Base-by-base conservation (phyloP, 2,797 vertebrate species). In the Karalla daura region DNA sequence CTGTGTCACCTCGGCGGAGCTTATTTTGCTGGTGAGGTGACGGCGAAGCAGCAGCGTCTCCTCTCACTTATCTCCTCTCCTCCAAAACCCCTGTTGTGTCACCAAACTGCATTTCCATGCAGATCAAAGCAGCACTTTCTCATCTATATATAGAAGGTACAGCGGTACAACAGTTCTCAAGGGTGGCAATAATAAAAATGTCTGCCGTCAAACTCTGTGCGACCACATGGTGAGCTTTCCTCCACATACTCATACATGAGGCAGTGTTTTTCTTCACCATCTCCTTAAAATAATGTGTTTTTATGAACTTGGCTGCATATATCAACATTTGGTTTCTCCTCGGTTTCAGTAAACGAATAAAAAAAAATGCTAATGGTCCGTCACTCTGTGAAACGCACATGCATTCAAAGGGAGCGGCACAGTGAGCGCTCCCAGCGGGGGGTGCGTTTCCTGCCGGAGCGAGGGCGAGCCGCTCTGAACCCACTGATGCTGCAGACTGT, bases 401-500 rank as follows among this genome's bases (percentile, higher is more conserved):
- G 41, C 46, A 30, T 20, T 10, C 41, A 63, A 37, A 63, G 20
- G 14, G 6, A 53, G 37, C 18, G 28, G 20, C 0, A 0, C 33
- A 24, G 14, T 9, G 15, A 55, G 27, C 56, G 36, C 10, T 63
- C 61, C 60, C 64, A 14, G n/a, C 17, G 7, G 58, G 35, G 18
- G 46, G 13, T 21, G 17, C 8, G 15, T 50, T 37, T 46, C 21
- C 47, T 44, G 28, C 21, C 46, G 76, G 45, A 41, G 51, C 7
- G 24, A 56, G 49, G n/a, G 40, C 0, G 10, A 66, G 37, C 56
- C 46, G 43, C 70, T 51, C 54, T 27, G 37, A 40, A 71, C 63
- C 72, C 27, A 64, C 17, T 55, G 43, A 44, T 43, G 55, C 55
- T 56, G 30, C 46, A 32, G 39, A 65, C 66, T 36, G 40, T 39